phyloP scores from a whole-genome alignment of 2,888 invertebrate species.

The Lochmaea capreae region DNA sequence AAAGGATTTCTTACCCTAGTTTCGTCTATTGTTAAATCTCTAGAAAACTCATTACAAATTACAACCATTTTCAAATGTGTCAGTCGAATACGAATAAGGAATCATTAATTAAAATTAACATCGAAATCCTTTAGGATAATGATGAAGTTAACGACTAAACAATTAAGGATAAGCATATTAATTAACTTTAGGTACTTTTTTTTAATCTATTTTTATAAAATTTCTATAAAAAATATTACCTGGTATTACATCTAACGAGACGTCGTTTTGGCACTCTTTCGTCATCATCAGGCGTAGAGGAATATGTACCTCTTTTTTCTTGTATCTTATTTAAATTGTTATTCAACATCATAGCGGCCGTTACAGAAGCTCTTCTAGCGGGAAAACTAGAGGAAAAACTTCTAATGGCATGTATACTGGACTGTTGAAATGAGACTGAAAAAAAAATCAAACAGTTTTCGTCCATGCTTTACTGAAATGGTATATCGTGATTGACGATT shows the following conservation, averaged over 20 bases:
- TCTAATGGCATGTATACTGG: slow-evolving; percentile 64
- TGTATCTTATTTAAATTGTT: slow-evolving; percentile 47
- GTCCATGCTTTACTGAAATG: not conserved
- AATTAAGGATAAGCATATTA: no score
- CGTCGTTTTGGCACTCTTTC: slow-evolving; percentile 60
- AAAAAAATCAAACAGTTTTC: slow-evolving; percentile 34
- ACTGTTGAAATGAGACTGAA: slow-evolving; percentile 65
- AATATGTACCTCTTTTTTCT: slow-evolving; percentile 58
- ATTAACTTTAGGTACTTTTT: no score
- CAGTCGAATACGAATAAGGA: not conserved
- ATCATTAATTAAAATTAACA: not conserved
- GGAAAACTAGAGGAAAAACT: slow-evolving; percentile 66
- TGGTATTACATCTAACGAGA: slow-evolving; percentile 52
- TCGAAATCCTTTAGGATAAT: not conserved
- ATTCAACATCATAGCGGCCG: slow-evolving; percentile 54
- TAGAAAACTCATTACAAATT: not conserved
- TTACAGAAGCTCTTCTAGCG: slow-evolving; percentile 59
- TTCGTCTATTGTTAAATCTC: not conserved
- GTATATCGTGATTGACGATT: slow-evolving; percentile 28
- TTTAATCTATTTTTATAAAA: no score
- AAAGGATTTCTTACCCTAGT: not conserved
- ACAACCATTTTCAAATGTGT: not conserved
- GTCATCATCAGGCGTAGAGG: slow-evolving; percentile 54
- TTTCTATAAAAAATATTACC: no score
- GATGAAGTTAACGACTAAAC: not conserved